Evolutionary conservation across 2,888 invertebrate genomes (phyloP), one percentile per base, ranked within the genome.

Genomic region (Ectemnius continuus): DNA sequence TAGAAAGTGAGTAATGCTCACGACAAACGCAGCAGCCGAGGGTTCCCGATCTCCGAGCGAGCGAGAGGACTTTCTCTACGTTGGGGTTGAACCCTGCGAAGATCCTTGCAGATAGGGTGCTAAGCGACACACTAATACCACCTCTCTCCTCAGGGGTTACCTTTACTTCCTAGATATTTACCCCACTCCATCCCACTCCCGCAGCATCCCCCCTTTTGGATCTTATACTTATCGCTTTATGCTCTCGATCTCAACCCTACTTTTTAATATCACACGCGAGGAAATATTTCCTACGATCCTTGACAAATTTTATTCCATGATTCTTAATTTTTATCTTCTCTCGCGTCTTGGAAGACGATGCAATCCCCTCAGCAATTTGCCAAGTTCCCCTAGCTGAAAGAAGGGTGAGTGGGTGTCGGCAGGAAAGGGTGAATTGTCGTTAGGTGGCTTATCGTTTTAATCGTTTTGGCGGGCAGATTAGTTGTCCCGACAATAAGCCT

Each of bases 1-100:
- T 86, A 86, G 86, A 88, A 87, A 88, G 90, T 91, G 90, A 91
- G 90, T 91, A 91, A 91, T 91, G 90, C 90, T 91, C 89, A 90
- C 90, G 90, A 91, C 90, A 91, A 90, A 91, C 90, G 88, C 90
- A 90, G 90, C 86, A 87, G 88, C 85, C 85, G 78, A 79, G 84
- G 82, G 82, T 81, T 67, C 73, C 23, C 58, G 58, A 23, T 26
- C 23, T 14, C 20, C 4, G 14, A 20, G 16, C 4, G 60, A 60
- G 36, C 18, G 11, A 52, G 52, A 52, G 14, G 52, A 4, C 16
- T 5, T 14, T 36, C 36, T 36, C 36, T 6, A 0, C 36, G 52
- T 48, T 64, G 76, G 81, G 78, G 70, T 73, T 72, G 67, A 62
- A 67, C 66, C 18, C 73, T 61, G 68, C 76, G 81, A 86, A 89